Evolutionary conservation across 2,797 vertebrate genomes (phyloP).

Genomic region (Rhinogobio ventralis): DNA sequence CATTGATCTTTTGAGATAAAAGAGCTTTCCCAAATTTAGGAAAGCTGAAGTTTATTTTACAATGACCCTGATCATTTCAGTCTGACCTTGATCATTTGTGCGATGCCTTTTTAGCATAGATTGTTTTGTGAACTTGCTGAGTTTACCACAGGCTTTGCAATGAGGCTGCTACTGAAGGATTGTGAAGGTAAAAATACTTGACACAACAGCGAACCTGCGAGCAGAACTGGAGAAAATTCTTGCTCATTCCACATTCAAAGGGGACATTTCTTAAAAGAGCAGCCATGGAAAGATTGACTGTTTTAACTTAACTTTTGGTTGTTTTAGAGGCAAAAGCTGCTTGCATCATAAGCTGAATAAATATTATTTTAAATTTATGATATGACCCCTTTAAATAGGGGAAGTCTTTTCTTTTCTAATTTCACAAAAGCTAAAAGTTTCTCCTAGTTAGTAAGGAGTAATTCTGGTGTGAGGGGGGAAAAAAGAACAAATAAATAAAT

Average conservation of each 20-base stretch:
- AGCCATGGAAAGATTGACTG: neutral
- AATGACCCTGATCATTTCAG: neutral
- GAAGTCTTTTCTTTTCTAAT: neutral
- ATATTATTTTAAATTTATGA: no score
- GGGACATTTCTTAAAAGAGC: neutral
- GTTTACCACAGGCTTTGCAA: neutral
- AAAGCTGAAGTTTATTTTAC: neutral
- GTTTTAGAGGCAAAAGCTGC: neutral
- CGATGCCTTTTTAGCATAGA: neutral
- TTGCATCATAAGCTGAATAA: neutral
- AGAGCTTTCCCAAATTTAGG: neutral
- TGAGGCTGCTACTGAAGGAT: neutral
- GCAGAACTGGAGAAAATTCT: neutral
- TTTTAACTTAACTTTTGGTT: neutral
- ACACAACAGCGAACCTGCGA: neutral
- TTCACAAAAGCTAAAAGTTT: neutral
- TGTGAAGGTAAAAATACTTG: neutral
- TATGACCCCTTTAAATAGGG: neutral
- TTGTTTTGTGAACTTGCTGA: neutral
- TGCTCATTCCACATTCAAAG: neutral
- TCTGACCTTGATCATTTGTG: neutral
- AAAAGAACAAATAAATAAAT: neutral
- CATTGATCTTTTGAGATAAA: neutral
- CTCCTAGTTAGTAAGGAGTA: neutral
- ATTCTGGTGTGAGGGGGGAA: neutral